A percentile compares a stretch with the other conserved stretches of the same genome.
These are phyloP conservation scores for Astreopora myriophthalma DNA, from an alignment of 64 coral and sea anemone genomes.

Conservation along the genomic window DNA sequence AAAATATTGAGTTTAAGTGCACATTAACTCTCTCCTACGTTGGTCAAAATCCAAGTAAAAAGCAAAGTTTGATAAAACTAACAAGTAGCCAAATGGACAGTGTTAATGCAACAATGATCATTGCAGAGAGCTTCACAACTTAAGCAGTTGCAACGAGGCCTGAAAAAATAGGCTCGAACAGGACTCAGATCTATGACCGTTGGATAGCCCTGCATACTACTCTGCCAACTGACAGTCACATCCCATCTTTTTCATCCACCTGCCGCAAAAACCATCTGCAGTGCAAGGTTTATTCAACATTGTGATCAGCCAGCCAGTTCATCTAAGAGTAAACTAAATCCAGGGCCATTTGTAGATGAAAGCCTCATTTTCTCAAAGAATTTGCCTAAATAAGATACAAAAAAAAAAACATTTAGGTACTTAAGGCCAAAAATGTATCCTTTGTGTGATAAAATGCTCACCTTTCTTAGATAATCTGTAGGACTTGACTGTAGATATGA, in stretches of 20 bases:
- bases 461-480: slow-evolving; percentile 80
- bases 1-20: too few species aligned
- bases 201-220: too few species aligned
- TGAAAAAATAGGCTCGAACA: too few species aligned
- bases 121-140: too few species aligned
- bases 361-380: slow-evolving; percentile 55
- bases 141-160: too few species aligned
- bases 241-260: neutral
- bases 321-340: neutral
- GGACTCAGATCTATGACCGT: too few species aligned
- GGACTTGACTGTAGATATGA: slow-evolving; percentile 65
- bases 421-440: neutral
- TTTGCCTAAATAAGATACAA: slow-evolving; percentile 29
- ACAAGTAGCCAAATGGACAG: too few species aligned
- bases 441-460: neutral
- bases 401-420: neutral
- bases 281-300: neutral
- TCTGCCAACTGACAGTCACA: too few species aligned
- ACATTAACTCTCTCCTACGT: too few species aligned
- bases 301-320: neutral
- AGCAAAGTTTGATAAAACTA: too few species aligned
- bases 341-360: slow-evolving; percentile 2
- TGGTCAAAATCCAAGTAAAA: too few species aligned
- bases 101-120: too few species aligned
- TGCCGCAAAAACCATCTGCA: neutral